phyloP scores from a whole-genome alignment of 1,140 invertebrate species.

The Aphidius ervi region DNA sequence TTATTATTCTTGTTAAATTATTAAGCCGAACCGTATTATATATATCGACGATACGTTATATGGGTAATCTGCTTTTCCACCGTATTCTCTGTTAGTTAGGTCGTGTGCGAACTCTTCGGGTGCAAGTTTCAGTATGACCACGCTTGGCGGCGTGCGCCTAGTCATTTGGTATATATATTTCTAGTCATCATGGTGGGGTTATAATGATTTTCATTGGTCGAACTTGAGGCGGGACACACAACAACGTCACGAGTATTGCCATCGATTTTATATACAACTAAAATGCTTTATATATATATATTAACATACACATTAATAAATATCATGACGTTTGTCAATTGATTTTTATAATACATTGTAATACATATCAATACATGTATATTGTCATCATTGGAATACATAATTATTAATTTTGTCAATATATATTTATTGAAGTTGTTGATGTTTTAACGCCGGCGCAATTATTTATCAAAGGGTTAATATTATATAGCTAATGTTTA shows the following conservation, averaged over 20 bases:
- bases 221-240: slow-evolving; percentile 42
- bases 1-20: too few species aligned
- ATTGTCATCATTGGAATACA: background rate
- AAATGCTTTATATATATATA: slow-evolving; percentile 29
- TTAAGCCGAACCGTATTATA: slow-evolving; percentile 5
- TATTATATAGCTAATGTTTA: too few species aligned
- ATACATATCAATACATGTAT: background rate
- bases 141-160: slow-evolving; percentile 30
- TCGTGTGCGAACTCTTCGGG: slow-evolving; percentile 26
- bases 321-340: slow-evolving; percentile 28
- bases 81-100: slow-evolving; percentile 11
- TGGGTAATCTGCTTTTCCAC: slow-evolving; percentile 26
- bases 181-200: slow-evolving; percentile 10
- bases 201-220: slow-evolving; percentile 34
- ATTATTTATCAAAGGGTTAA: too few species aligned
- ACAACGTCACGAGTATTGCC: slow-evolving; percentile 44
- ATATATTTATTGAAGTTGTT: too few species aligned
- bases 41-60: slow-evolving; percentile 21
- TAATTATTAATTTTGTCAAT: background rate
- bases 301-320: slow-evolving; percentile 42
- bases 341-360: slow-evolving; percentile 27
- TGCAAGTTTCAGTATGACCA: slow-evolving; percentile 43
- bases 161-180: background rate
- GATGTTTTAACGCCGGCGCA: too few species aligned
- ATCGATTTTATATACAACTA: slow-evolving; percentile 45